These are phyloP conservation scores for Otolemur garnettii DNA, from an alignment of 2,113 vertebrate species.

Conservation along the genomic window DNA sequence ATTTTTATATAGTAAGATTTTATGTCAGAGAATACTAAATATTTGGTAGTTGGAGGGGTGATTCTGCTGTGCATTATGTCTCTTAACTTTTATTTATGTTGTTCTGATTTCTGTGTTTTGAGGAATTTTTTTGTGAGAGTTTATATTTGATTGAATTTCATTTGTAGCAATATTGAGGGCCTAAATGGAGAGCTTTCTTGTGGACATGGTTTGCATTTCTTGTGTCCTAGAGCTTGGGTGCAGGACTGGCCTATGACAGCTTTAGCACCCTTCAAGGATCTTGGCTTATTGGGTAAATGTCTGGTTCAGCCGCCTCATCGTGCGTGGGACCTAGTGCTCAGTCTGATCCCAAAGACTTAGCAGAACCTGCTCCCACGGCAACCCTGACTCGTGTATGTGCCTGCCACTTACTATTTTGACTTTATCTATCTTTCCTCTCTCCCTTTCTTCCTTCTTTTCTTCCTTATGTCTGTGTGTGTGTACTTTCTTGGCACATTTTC, in stretches of 20 bases:
- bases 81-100: neutral
- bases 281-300: neutral
- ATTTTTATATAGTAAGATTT: neutral
- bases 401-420: neutral
- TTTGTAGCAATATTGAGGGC: neutral
- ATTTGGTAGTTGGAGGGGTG: neutral
- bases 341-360: neutral
- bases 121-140: neutral
- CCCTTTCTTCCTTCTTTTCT: too few species aligned
- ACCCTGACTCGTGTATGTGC: neutral
- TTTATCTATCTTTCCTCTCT: neutral
- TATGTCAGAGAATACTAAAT: constrained; percentile 22
- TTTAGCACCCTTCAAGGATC: neutral
- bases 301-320: neutral
- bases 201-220: constrained; percentile 6
- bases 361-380: neutral
- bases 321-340: neutral
- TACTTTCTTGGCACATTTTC: neutral
- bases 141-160: constrained; percentile 29
- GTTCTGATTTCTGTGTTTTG: constrained; percentile 47
- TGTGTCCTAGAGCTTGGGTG: neutral
- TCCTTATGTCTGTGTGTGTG: too few species aligned
- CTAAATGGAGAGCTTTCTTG: constrained; percentile 21
- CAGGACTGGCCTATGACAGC: neutral
- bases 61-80: neutral